Evolutionary conservation across 2,797 vertebrate species (phyloP).

Genomic region (Mycteria americana): DNA sequence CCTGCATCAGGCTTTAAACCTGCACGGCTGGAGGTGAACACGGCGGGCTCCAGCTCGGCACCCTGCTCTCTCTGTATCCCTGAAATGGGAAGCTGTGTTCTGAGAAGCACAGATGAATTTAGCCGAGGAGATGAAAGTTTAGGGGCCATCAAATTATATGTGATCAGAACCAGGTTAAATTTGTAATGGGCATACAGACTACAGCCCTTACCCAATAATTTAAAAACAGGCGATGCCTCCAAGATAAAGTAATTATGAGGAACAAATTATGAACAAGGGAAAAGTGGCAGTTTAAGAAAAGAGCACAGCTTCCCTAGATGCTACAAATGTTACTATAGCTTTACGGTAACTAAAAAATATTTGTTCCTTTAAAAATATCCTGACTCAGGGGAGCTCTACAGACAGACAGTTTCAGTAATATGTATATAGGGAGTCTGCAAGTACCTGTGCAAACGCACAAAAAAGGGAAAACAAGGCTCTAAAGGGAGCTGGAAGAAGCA

Average conservation of each 20-base stretch:
- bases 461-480: neutral
- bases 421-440: neutral
- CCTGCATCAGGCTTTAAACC: neutral
- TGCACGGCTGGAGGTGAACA: fast-evolving
- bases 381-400: neutral
- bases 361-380: neutral
- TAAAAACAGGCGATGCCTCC: neutral
- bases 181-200: neutral
- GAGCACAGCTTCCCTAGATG: neutral
- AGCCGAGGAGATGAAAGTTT: neutral
- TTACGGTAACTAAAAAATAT: neutral
- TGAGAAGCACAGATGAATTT: neutral
- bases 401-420: neutral
- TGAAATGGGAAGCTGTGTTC: neutral
- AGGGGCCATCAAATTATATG: neutral
- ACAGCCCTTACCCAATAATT: neutral
- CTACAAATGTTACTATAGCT: neutral
- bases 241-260: neutral
- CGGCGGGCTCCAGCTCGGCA: fast-evolving
- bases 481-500: neutral
- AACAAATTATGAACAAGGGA: neutral
- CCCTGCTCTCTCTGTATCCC: neutral
- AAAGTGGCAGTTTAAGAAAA: neutral
- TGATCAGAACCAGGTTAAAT: neutral
- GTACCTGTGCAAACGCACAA: neutral